These are phyloP conservation scores for Hystrix brachyura DNA, from an alignment of 2,113 vertebrate genomes.

Conservation along the genomic window DNA sequence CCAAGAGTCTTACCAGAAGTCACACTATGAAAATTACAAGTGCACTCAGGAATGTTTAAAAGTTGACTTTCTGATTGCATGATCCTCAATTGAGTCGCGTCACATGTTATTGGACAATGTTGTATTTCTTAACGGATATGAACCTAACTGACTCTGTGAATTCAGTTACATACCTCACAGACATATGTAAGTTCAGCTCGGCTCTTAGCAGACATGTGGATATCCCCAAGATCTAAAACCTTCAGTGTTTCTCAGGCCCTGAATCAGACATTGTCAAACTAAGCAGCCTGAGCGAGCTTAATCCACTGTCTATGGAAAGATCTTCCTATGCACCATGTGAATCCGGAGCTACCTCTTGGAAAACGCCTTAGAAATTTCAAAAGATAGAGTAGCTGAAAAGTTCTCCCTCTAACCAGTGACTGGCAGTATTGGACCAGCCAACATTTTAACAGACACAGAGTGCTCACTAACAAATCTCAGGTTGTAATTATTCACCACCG, in stretches of 20 bases:
- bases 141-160: not conserved
- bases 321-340: not conserved
- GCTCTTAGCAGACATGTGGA: not conserved
- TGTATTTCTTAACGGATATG: constrained; percentile 3
- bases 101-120: not conserved
- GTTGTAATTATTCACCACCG: constrained; percentile 39
- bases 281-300: not conserved
- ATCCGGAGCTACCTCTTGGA: constrained; percentile 60
- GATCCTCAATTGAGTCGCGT: not conserved
- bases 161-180: not conserved
- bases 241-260: constrained; percentile 34
- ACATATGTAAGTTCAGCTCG: not conserved
- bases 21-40: constrained; percentile 1
- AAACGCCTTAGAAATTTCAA: constrained; percentile 62
- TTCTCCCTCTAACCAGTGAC: constrained; percentile 40
- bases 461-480: constrained; percentile 64
- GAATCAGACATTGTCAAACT: not conserved
- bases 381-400: constrained; percentile 27
- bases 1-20: not conserved
- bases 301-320: constrained; percentile 2
- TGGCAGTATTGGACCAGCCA: constrained; percentile 53
- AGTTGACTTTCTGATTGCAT: not conserved
- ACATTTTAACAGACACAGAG: constrained; percentile 49
- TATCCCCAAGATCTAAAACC: not conserved
- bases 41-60: not conserved